Base-by-base conservation (phyloP, 2,888 invertebrate genomes). In the Nomada ferruginata region DNA sequence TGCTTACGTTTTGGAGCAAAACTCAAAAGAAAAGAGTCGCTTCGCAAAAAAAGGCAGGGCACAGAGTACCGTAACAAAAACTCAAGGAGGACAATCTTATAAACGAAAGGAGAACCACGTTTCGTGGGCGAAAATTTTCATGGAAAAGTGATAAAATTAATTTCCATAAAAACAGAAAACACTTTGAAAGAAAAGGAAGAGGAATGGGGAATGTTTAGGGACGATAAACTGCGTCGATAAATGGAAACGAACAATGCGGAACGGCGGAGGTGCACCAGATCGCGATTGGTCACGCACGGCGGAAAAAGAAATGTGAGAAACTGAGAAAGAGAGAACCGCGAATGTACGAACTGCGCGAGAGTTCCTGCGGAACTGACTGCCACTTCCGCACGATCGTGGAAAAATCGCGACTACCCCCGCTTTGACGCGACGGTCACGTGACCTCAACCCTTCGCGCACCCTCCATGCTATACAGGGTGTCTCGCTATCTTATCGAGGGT, bases 321-420 rank as follows among this genome's bases (percentile, higher is more conserved):
- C 44, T 55, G 36, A 50, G 76, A 44, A 20, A 18, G 1, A 36
- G 44, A 18, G 4, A 36, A 29, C 42, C 76, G 26, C 75, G 60
- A 29, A 75, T 61, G 11, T 76, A 64, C 83, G 79, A 64, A 74
- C 74, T 52, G 71, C 79, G 71, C 84, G 79, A 84, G 80, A 88
- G 88, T 88, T 88, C 88, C 88, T 88, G 88, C 86, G 88, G 88
- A 88, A 88, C 88, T 88, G 85, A 65, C 79, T 20, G 79, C 55
- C 74, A 77, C 77, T 87, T 87, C 87, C 85, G 77, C 61, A 23
- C 70, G 63, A 75, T 63, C 69, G 75, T 29, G 83, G 69, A 84
- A 87, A 85, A 87, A 84, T 84, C 82, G 78, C 73, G 79, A 73
- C 65, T 26, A 44, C 20, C 57, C 68, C 68, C 75, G 29, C 71